Percentiles rank a stretch among this genome's conserved stretches.
phyloP scores from a whole-genome alignment of 1,140 invertebrate species.

The Armadillidium nasatum region DNA sequence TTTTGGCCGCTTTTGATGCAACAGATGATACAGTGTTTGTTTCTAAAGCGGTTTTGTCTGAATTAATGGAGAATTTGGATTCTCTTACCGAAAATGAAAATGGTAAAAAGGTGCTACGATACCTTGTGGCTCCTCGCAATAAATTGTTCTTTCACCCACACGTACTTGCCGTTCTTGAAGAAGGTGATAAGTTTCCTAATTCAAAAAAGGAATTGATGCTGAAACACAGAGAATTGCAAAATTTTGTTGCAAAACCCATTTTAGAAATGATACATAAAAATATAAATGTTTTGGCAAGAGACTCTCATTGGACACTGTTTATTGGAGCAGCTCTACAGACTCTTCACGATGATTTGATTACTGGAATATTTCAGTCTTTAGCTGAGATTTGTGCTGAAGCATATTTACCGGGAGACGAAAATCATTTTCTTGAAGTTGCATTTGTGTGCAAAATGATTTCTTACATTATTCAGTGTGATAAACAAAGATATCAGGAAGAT shows the following conservation, averaged over 20 bases:
- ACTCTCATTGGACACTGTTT: slow-evolving; percentile 43
- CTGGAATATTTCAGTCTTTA: slow-evolving; percentile 29
- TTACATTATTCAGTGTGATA: slow-evolving; percentile 39
- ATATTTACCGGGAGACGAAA: slow-evolving; percentile 32
- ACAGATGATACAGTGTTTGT: slow-evolving; percentile 88
- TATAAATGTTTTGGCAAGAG: slow-evolving; percentile 29
- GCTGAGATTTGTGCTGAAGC: slow-evolving; percentile 30
- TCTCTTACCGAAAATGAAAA: slow-evolving; percentile 65
- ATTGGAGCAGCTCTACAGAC: slow-evolving; percentile 34
- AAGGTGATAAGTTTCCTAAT: slow-evolving; percentile 59
- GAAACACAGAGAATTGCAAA: slow-evolving; percentile 64
- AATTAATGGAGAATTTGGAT: slow-evolving; percentile 66
- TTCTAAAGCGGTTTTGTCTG: slow-evolving; percentile 64
- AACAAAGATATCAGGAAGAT: slow-evolving; percentile 27
- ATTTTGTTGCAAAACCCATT: slow-evolving; percentile 25
- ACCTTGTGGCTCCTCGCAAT: slow-evolving; percentile 75
- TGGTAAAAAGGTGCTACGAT: slow-evolving; percentile 62
- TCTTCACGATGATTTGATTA: slow-evolving; percentile 12
- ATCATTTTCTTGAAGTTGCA: slow-evolving; percentile 36
- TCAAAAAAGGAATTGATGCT: slow-evolving; percentile 74
- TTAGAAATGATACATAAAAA: slow-evolving; percentile 34
- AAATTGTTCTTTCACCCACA: slow-evolving; percentile 67
- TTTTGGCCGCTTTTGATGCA: slow-evolving; percentile 79
- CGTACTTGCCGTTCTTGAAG: slow-evolving; percentile 63
- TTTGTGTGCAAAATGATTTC: slow-evolving; percentile 36